Conservation (phyloP, 2,113 vertebrate genomes). For the Elaphurus davidianus region DNA sequence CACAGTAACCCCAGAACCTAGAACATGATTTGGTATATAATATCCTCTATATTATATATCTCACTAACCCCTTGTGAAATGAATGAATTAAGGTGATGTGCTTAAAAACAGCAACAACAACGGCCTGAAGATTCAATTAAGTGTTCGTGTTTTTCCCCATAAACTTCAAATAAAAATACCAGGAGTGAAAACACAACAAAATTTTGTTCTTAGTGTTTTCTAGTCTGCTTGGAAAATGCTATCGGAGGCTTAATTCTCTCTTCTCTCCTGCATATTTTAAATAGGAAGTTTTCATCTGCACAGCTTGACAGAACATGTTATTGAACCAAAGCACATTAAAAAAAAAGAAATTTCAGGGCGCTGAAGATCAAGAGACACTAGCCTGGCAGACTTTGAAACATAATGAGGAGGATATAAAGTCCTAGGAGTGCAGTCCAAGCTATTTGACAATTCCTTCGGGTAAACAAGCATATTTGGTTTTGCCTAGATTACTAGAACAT, state of each 20-base stretch:
- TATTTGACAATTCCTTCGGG: not conserved
- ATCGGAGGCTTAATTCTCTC: not conserved
- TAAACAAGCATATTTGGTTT: conserved; percentile 29
- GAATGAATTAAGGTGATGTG: not conserved
- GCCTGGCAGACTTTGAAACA: not conserved
- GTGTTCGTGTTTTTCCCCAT: not conserved
- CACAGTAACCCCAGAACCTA: not conserved
- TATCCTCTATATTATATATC: not conserved
- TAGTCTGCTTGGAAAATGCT: not conserved
- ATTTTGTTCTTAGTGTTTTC: not conserved
- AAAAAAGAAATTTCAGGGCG: not conserved
- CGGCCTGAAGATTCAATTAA: not conserved
- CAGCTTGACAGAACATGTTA: not conserved
- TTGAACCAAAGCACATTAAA: not conserved
- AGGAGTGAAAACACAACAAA: not conserved
- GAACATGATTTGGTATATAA: not conserved
- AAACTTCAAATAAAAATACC: conserved; percentile 16
- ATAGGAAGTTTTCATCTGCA: not conserved
- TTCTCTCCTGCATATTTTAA: conserved; percentile 29
- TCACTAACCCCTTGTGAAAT: not conserved
- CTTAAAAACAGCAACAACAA: not conserved
- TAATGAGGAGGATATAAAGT: not conserved
- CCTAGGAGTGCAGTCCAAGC: not conserved
- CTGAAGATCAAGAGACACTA: not conserved
- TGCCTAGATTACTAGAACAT: conserved; percentile 8